Evolutionary conservation across 2,888 invertebrate genomes (phyloP).

Genomic region (Altica lythri): DNA sequence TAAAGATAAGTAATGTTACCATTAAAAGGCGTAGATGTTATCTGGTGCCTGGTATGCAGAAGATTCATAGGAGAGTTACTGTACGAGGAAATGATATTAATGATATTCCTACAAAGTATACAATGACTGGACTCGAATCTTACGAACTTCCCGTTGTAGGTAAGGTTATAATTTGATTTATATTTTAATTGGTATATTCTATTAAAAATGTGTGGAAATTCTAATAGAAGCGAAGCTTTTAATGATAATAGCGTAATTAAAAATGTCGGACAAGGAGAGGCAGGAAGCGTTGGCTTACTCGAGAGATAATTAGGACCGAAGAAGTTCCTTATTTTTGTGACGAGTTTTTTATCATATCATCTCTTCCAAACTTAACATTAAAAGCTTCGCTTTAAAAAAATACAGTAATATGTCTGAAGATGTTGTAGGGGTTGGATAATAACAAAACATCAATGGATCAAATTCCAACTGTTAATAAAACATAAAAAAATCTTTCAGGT

Average conservation of each 20-base stretch:
- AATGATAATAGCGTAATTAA: too few species aligned
- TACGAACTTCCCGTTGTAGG: constrained; percentile 74
- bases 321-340: too few species aligned
- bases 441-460: too few species aligned
- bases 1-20: constrained; percentile 64
- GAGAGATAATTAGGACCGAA: too few species aligned
- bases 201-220: too few species aligned
- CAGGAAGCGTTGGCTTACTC: too few species aligned
- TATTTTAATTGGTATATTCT: neutral
- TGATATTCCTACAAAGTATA: constrained; percentile 70
- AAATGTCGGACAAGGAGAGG: too few species aligned
- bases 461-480: too few species aligned
- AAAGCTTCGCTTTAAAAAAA: constrained; percentile 3
- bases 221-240: too few species aligned
- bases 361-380: neutral
- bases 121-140: constrained; percentile 67
- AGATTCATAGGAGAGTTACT: constrained; percentile 65
- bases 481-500: constrained; percentile 55
- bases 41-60: constrained; percentile 68
- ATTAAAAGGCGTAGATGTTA: constrained; percentile 62
- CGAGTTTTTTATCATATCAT: too few species aligned
- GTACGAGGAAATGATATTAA: constrained; percentile 66
- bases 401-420: too few species aligned
- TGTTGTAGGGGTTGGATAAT: too few species aligned
- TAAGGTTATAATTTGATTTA: constrained; percentile 51